A percentile compares a stretch with the other conserved stretches of the same genome.
These are phyloP conservation scores for Lipophrys pholis DNA, from an alignment of 2,113 vertebrate genomes.

Conservation along the genomic window DNA sequence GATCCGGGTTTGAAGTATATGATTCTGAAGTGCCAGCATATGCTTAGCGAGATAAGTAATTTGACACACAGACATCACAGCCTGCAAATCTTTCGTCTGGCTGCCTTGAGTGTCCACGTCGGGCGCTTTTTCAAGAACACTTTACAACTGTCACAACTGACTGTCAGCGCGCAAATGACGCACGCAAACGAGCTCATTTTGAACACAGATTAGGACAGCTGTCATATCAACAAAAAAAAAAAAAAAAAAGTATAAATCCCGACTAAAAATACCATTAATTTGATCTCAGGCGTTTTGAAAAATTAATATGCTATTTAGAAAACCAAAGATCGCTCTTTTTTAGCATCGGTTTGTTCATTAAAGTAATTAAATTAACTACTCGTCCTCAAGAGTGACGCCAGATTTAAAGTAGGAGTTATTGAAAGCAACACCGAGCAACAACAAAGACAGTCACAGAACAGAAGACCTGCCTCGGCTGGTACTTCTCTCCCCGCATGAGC, in stretches of 20 bases:
- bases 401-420: slow-evolving; percentile 49
- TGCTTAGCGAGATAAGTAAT: slow-evolving; percentile 84
- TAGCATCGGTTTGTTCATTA: slow-evolving; percentile 61
- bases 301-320: slow-evolving; percentile 69
- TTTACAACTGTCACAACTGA: slow-evolving; percentile 81
- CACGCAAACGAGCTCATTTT: slow-evolving; percentile 70
- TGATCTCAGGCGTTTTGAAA: slow-evolving; percentile 60
- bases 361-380: slow-evolving; percentile 72
- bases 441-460: slow-evolving; percentile 11
- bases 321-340: slow-evolving; percentile 56
- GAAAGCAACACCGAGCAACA: slow-evolving; percentile 47
- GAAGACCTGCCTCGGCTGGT: slow-evolving; percentile 24
- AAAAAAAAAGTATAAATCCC: slow-evolving; percentile 36
- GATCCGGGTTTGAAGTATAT: slow-evolving; percentile 80
- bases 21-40: slow-evolving; percentile 84
- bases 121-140: slow-evolving; percentile 77
- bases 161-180: slow-evolving; percentile 70
- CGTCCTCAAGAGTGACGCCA: slow-evolving; percentile 39
- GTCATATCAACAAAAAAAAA: slow-evolving; percentile 53
- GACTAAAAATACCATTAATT: slow-evolving; percentile 71
- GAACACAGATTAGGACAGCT: slow-evolving; percentile 75
- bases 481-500: slow-evolving; percentile 25
- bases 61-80: slow-evolving; percentile 83
- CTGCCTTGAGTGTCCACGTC: slow-evolving; percentile 75
- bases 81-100: slow-evolving; percentile 77